phyloP scores from a whole-genome alignment of 1,140 invertebrate species.

The Dendroctonus valens region DNA sequence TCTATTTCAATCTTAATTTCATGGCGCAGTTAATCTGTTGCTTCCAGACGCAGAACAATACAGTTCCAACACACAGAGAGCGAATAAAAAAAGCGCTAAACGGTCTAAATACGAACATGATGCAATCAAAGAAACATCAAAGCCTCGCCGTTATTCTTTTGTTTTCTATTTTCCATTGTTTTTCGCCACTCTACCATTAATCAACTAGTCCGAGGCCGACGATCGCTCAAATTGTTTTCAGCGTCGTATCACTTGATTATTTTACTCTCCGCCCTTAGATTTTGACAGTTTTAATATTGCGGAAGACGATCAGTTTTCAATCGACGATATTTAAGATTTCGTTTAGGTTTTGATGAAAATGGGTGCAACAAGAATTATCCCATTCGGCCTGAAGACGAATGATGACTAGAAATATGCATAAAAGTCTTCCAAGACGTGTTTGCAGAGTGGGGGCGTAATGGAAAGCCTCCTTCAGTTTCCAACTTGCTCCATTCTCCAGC shows the following conservation, averaged over 20 bases:
- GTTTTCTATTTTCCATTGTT: slow-evolving; percentile 35
- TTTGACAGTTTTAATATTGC: no score
- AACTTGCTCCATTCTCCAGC: no score
- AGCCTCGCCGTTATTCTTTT: slow-evolving; percentile 33
- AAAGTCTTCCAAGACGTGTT: no score
- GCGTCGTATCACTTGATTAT: slow-evolving; percentile 14
- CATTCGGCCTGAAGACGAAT: no score
- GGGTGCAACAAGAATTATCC: no score
- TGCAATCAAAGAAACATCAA: slow-evolving; percentile 34
- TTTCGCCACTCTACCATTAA: slow-evolving; percentile 36
- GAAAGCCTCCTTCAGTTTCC: no score
- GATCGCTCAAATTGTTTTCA: slow-evolving; percentile 21
- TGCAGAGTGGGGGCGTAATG: no score
- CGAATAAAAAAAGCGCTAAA: slow-evolving; percentile 23
- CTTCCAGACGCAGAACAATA: slow-evolving; percentile 19
- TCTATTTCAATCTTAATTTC: slow-evolving; percentile 7
- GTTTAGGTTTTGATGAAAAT: no score
- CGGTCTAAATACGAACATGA: slow-evolving; percentile 31
- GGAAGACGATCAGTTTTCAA: not conserved
- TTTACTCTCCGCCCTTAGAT: not conserved
- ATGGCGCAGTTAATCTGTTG: slow-evolving; percentile 16
- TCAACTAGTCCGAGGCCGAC: slow-evolving; percentile 17
- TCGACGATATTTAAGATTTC: no score
- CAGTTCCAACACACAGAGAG: not conserved
- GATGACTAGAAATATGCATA: no score